A percentile compares a stretch with the other conserved stretches of the same genome.
These are phyloP conservation scores for Drosophila pseudotalamancana DNA, from an alignment of 2,888 invertebrate species.

Conservation along the genomic window DNA sequence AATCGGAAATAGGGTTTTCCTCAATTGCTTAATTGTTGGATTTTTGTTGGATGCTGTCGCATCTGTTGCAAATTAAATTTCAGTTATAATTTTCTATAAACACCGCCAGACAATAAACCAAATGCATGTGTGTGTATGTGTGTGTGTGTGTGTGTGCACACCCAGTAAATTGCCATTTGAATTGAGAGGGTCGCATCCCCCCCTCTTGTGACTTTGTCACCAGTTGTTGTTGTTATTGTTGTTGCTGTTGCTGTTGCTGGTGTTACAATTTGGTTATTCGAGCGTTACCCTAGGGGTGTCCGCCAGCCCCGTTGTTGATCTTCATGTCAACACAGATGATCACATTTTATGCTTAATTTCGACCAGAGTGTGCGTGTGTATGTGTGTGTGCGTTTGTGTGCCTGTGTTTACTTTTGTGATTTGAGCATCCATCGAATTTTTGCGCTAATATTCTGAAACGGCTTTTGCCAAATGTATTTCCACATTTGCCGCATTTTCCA, in stretches of 20 bases:
- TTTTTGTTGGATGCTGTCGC: conserved; percentile 62
- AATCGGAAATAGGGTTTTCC: conserved; percentile 1
- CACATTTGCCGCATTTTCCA: conserved; percentile 31
- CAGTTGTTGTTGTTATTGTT: conserved; percentile 34
- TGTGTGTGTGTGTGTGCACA: conserved; percentile 52
- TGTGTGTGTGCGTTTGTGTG: conserved; percentile 3
- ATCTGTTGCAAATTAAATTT: conserved; percentile 83
- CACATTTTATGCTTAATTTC: conserved; percentile 82
- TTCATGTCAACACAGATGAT: conserved; percentile 84
- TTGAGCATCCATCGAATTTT: conserved; percentile 47
- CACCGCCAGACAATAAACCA: conserved; percentile 45
- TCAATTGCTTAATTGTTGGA: conserved; percentile 52
- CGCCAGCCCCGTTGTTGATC: conserved; percentile 79
- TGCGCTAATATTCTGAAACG: conserved; percentile 49
- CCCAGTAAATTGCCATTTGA: conserved; percentile 80
- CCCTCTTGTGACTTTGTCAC: conserved; percentile 47
- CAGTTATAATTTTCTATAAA: conserved; percentile 80
- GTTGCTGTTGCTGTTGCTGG: conserved; percentile 49
- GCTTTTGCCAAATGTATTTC: conserved; percentile 19
- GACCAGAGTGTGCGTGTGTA: conserved; percentile 10
- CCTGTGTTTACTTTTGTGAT: conserved; percentile 70
- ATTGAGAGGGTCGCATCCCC: conserved; percentile 56
- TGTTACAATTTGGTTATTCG: conserved; percentile 74
- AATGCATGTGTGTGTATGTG: background rate
- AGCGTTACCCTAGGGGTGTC: conserved; percentile 49